Evolutionary conservation across 2,888 invertebrate species (phyloP).

Genomic region (Agrochola lota): DNA sequence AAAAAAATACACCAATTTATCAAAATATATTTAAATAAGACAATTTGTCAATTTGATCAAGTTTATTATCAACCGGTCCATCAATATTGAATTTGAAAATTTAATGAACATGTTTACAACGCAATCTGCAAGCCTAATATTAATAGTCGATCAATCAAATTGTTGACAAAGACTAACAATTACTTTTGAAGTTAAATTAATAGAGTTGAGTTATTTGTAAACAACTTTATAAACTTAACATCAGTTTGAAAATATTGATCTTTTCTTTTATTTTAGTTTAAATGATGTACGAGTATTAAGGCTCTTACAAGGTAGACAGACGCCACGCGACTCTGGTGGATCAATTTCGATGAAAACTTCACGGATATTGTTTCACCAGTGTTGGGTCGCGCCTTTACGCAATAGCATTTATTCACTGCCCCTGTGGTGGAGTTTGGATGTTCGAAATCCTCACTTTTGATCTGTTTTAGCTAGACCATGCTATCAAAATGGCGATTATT

Average conservation of each 20-base stretch:
- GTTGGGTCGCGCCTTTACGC: no score
- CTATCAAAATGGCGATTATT: no score
- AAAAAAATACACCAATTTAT: not conserved
- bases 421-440: no score
- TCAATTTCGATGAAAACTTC: no score
- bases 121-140: constrained; percentile 25
- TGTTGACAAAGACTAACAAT: constrained; percentile 24
- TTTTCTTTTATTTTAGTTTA: not conserved
- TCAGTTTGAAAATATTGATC: not conserved
- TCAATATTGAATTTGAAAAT: constrained; percentile 27
- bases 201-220: constrained; percentile 15
- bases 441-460: no score
- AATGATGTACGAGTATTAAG: no score
- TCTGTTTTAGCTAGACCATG: no score
- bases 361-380: no score
- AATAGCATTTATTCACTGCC: no score
- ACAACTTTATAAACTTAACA: constrained; percentile 11
- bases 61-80: constrained; percentile 1
- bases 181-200: constrained; percentile 33
- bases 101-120: constrained; percentile 17
- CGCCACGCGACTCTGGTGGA: no score
- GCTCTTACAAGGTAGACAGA: no score
- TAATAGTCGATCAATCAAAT: constrained; percentile 54
- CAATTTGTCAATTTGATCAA: constrained; percentile 23
- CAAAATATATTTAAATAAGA: not conserved